These are phyloP conservation scores for Sarcophaga bullata DNA, from an alignment of 1,140 invertebrate species.

Conservation along the genomic window DNA sequence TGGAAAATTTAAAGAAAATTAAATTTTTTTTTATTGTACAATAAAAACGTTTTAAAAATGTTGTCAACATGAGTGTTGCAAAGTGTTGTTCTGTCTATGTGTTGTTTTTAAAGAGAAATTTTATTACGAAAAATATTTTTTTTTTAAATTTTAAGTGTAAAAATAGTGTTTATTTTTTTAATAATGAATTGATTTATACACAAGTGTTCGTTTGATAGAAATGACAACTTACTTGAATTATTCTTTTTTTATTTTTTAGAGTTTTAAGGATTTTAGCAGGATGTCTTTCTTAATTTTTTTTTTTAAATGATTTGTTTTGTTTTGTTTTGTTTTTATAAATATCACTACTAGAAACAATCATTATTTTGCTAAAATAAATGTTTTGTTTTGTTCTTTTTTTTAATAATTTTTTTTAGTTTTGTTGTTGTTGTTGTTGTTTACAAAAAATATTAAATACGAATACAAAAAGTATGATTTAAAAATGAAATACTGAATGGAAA, in stretches of 20 bases:
- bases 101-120: no score
- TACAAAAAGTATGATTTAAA: background rate
- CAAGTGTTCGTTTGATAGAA: conserved; percentile 14
- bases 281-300: background rate
- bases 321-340: no score
- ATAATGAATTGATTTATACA: background rate
- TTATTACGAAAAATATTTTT: background rate
- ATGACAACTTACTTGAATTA: conserved; percentile 35
- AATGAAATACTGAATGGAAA: conserved; percentile 11
- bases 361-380: conserved; percentile 16
- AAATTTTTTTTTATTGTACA: background rate
- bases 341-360: conserved; percentile 27
- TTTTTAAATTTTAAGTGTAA: background rate
- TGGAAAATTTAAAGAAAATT: no score
- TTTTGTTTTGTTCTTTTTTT: conserved; percentile 1
- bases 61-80: no score
- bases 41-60: background rate
- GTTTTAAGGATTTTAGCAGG: conserved; percentile 10
- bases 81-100: no score
- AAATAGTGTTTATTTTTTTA: background rate
- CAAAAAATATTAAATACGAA: conserved; percentile 8
- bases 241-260: background rate
- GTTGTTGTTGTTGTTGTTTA: conserved; percentile 21
- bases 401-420: background rate
- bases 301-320: background rate